A percentile compares a stretch with the other conserved stretches of the same genome.
phyloP scores from a whole-genome alignment of 2,797 vertebrate species.

The Podarcis lilfordi region DNA sequence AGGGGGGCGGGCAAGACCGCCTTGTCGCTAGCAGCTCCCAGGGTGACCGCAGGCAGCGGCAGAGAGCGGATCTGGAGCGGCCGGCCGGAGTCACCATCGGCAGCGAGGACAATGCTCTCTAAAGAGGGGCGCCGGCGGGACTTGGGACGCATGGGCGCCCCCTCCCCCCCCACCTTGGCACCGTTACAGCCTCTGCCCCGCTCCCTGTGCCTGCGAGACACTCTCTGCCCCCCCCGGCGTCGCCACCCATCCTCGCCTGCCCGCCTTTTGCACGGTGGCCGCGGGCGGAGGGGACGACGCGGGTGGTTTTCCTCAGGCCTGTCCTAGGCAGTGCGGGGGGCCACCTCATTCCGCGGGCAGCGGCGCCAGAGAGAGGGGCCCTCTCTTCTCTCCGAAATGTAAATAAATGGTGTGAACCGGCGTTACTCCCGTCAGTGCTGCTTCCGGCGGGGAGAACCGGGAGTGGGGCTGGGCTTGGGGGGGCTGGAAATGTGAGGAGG shows the following conservation, averaged over 20 bases:
- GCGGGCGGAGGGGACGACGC: too few relatives aligned
- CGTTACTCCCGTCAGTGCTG: background rate
- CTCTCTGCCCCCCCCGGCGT: background rate
- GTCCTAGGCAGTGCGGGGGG: background rate
- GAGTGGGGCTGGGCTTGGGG: background rate
- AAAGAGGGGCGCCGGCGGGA: background rate
- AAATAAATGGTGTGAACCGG: constrained; percentile 38
- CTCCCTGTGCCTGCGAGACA: background rate
- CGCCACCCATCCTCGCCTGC: background rate
- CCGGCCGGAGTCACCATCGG: background rate
- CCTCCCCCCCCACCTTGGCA: background rate
- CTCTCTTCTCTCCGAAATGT: background rate
- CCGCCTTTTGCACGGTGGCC: background rate
- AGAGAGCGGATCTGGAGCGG: background rate
- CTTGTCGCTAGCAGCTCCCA: background rate
- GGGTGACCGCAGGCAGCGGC: background rate
- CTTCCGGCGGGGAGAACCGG: background rate
- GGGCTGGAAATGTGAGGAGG: too few relatives aligned
- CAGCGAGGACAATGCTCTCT: background rate
- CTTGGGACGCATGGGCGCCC: background rate
- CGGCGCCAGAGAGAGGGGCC: background rate
- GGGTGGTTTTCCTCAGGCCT: background rate
- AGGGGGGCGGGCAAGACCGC: constrained; percentile 44
- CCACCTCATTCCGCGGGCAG: background rate
- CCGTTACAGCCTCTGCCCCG: background rate